These are phyloP conservation scores for Chamaea fasciata DNA, from an alignment of 2,113 vertebrate genomes.

Conservation along the genomic window DNA sequence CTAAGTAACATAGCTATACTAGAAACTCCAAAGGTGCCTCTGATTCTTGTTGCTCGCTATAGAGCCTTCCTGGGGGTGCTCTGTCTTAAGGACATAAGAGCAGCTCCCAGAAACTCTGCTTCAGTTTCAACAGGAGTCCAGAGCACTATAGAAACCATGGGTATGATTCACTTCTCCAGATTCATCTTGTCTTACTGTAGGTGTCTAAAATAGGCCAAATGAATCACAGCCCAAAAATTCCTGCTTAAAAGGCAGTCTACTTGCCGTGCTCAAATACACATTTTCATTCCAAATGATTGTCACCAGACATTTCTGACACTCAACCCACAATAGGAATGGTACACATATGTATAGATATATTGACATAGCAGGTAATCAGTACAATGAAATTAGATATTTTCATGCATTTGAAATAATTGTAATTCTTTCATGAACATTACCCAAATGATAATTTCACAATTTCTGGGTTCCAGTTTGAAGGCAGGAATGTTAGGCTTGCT, in stretches of 20 bases:
- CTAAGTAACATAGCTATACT: background rate
- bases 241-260: background rate
- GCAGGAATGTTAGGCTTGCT: background rate
- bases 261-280: background rate
- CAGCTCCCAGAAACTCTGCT: background rate
- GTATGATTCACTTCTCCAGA: conserved; percentile 44
- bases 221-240: conserved; percentile 41
- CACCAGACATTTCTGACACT: background rate
- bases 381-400: background rate
- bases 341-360: background rate
- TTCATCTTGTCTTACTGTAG: conserved; percentile 13
- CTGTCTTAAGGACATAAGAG: background rate
- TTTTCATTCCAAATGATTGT: background rate
- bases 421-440: background rate
- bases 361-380: background rate
- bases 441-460: background rate
- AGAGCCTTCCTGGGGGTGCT: background rate
- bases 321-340: background rate
- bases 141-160: background rate
- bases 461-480: background rate
- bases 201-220: conserved; percentile 60
- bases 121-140: background rate
- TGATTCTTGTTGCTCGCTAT: background rate
- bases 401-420: background rate
- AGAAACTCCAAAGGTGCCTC: background rate